These are phyloP conservation scores for Malthinus seriepunctatus DNA, from an alignment of 2,888 invertebrate species.

Conservation along the genomic window DNA sequence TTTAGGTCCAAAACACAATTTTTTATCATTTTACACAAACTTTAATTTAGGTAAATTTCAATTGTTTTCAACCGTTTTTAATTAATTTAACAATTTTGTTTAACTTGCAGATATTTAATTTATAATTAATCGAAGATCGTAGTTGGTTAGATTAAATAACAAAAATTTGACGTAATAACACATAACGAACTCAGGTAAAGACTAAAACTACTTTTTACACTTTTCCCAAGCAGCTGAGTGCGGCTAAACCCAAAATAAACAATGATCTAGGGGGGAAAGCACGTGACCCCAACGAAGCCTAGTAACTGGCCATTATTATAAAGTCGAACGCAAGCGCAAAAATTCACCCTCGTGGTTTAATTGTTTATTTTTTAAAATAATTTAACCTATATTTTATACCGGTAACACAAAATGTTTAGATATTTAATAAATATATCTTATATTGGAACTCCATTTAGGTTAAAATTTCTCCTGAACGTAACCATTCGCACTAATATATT, in stretches of 20 bases:
- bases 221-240: slow-evolving; percentile 25
- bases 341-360: background rate
- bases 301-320: background rate
- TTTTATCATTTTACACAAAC: background rate
- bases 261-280: slow-evolving; percentile 28
- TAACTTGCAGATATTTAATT: background rate
- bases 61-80: too few relatives aligned
- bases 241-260: slow-evolving; percentile 36
- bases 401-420: slow-evolving; percentile 58
- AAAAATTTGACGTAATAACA: slow-evolving; percentile 2
- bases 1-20: slow-evolving; percentile 1
- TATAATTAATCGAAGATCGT: background rate
- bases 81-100: too few relatives aligned
- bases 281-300: slow-evolving; percentile 26
- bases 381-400: background rate
- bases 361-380: too few relatives aligned
- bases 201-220: slow-evolving; percentile 7
- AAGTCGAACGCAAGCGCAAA: background rate
- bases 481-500: too few relatives aligned
- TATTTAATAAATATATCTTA: slow-evolving; percentile 78
- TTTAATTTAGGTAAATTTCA: too few relatives aligned
- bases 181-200: slow-evolving; percentile 10
- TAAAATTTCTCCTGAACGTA: slow-evolving; percentile 28
- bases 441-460: slow-evolving; percentile 79
- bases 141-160: background rate